Evolutionary conservation across 1,140 invertebrate genomes (phyloP).

Genomic region (Lucilia cuprina): DNA sequence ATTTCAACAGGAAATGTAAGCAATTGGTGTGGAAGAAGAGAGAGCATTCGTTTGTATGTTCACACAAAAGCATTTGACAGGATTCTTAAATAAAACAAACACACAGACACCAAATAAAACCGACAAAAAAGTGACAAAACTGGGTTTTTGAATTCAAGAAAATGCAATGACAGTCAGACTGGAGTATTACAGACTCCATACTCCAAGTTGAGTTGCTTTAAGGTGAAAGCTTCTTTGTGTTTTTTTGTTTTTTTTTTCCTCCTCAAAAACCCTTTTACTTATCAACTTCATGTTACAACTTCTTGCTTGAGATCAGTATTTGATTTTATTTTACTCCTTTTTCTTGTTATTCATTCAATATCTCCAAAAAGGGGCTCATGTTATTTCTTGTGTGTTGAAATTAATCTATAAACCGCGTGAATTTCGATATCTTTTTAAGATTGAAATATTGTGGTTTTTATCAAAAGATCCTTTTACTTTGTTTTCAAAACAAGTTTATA

Average conservation of each 20-base stretch:
- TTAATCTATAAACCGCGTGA: conserved; percentile 38
- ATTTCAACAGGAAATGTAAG: conserved; percentile 1
- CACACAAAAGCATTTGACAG: background rate
- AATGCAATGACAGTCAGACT: background rate
- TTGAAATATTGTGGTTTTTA: conserved; percentile 34
- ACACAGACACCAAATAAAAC: background rate
- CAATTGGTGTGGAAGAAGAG: conserved; percentile 28
- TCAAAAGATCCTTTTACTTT: conserved; percentile 31
- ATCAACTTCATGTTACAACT: background rate
- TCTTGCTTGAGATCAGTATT: background rate
- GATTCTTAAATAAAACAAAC: background rate
- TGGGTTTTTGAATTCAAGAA: background rate
- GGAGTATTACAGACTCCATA: background rate
- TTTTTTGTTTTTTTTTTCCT: no score
- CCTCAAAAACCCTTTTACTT: background rate
- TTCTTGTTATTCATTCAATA: no score
- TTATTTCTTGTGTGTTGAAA: conserved; percentile 18
- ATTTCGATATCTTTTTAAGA: conserved; percentile 36
- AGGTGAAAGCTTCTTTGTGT: conserved; percentile 1
- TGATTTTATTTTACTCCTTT: no score
- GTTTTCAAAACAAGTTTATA: conserved; percentile 13
- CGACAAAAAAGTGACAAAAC: conserved; percentile 2
- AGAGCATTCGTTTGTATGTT: no score
- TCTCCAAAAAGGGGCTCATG: no score
- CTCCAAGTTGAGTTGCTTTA: no score